Evolutionary conservation across 1,140 invertebrate genomes (phyloP).

Genomic region (Neodiprion pinetum): DNA sequence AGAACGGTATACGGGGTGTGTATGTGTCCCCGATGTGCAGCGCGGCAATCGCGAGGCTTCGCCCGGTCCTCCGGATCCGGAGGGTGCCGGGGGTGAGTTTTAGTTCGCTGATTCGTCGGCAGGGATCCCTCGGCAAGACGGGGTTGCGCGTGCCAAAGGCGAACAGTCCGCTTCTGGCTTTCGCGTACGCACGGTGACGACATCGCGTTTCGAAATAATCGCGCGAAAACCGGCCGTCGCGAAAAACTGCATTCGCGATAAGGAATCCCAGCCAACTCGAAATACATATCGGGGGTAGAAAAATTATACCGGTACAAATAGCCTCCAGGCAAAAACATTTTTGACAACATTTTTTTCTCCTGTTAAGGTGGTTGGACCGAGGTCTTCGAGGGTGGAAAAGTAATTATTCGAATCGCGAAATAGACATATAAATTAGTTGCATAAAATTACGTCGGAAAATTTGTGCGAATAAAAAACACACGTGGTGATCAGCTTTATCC

Average conservation of each 20-base stretch:
- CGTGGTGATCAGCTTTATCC: neutral
- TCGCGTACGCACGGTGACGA: neutral
- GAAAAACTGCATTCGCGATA: too few species aligned
- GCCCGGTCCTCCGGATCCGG: neutral
- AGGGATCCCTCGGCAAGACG: neutral
- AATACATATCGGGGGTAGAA: too few species aligned
- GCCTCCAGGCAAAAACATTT: too few species aligned
- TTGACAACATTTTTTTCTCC: too few species aligned
- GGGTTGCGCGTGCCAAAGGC: neutral
- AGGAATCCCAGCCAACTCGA: too few species aligned
- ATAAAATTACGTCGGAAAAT: neutral
- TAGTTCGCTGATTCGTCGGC: neutral
- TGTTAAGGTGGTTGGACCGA: neutral
- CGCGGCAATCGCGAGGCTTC: neutral
- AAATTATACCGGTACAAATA: too few species aligned
- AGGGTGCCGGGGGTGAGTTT: neutral
- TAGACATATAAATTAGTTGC: neutral
- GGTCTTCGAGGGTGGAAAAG: neutral
- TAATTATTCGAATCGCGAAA: neutral
- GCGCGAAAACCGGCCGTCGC: neutral
- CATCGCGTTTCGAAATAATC: neutral
- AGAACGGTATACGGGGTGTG: slow-evolving; percentile 20
- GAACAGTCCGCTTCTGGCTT: neutral
- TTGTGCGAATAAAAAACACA: neutral
- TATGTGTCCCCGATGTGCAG: slow-evolving; percentile 3